Percentiles rank a stretch among this genome's conserved stretches.
phyloP scores from a whole-genome alignment of 2,113 vertebrate genomes.

The Halichoerus grypus region DNA sequence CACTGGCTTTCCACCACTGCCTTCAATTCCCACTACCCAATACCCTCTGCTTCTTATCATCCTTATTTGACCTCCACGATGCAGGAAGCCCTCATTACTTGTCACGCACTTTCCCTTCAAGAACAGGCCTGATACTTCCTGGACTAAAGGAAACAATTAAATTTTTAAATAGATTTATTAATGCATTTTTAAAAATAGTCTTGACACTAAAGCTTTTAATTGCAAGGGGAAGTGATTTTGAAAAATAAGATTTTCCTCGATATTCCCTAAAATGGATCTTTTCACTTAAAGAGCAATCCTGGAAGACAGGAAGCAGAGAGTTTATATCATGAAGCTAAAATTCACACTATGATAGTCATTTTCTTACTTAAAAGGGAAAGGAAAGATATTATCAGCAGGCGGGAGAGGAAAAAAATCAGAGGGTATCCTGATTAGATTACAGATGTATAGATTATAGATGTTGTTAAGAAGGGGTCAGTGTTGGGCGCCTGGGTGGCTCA shows the following conservation, averaged over 20 bases:
- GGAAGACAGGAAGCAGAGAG: neutral
- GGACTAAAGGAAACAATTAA: neutral
- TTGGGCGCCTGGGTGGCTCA: too few species aligned
- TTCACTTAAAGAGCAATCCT: neutral
- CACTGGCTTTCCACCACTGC: neutral
- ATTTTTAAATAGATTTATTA: neutral
- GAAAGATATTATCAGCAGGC: neutral
- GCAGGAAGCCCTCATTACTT: neutral
- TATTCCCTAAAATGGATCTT: neutral
- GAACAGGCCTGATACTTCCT: neutral
- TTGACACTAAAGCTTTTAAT: neutral
- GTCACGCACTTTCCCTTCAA: neutral
- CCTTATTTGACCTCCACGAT: neutral
- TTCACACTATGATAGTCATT: neutral
- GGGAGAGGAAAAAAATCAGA: neutral
- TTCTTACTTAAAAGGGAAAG: conserved; percentile 7
- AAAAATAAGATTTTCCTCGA: neutral
- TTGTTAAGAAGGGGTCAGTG: neutral
- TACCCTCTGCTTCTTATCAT: neutral
- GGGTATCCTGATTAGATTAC: neutral
- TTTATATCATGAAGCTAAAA: neutral
- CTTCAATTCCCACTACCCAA: neutral
- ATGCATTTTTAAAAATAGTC: neutral
- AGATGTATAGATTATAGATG: neutral
- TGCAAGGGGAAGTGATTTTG: neutral